These are phyloP conservation scores for Drosophila lutescens DNA, from an alignment of 2,888 invertebrate genomes.

Conservation along the genomic window DNA sequence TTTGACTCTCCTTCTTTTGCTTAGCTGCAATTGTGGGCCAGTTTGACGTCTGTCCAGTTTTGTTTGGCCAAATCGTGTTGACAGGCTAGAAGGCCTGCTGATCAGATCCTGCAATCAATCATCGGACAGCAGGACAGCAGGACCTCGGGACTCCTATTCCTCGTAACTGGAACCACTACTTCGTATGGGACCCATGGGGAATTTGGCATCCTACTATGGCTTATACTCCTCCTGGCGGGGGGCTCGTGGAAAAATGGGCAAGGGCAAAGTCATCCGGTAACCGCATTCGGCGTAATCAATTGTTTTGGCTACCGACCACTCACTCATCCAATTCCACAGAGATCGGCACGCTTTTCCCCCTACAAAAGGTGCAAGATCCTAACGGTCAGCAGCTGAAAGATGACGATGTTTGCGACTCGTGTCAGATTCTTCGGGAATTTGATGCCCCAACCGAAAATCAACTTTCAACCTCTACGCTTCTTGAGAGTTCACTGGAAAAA, in stretches of 20 bases:
- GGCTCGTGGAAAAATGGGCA: slow-evolving; percentile 21
- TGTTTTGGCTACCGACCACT: slow-evolving; percentile 62
- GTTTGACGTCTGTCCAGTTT: slow-evolving; percentile 66
- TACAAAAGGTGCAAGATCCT: slow-evolving; percentile 46
- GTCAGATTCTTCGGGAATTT: not conserved
- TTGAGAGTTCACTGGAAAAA: not conserved
- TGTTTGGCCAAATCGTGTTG: slow-evolving; percentile 81
- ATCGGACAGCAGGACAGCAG: slow-evolving; percentile 30
- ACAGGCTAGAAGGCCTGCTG: slow-evolving; percentile 66
- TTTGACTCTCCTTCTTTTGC: slow-evolving; percentile 19
- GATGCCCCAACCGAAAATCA: slow-evolving; percentile 14
- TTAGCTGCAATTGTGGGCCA: slow-evolving; percentile 76
- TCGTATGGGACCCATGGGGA: slow-evolving; percentile 70
- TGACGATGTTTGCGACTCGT: slow-evolving; percentile 8
- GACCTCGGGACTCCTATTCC: slow-evolving; percentile 55
- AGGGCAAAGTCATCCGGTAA: slow-evolving; percentile 58
- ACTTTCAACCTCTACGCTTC: not conserved
- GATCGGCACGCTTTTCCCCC: slow-evolving; percentile 59
- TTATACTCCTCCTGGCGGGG: slow-evolving; percentile 28
- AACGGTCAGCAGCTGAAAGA: slow-evolving; percentile 70
- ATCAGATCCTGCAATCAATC: slow-evolving; percentile 79
- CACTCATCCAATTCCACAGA: slow-evolving; percentile 52
- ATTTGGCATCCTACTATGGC: slow-evolving; percentile 29
- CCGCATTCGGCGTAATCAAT: slow-evolving; percentile 80
- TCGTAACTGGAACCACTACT: slow-evolving; percentile 57